A percentile compares a stretch with the other conserved stretches of the same genome.
phyloP scores from a whole-genome alignment of 2,113 vertebrate genomes.

The Propithecus coquereli region DNA sequence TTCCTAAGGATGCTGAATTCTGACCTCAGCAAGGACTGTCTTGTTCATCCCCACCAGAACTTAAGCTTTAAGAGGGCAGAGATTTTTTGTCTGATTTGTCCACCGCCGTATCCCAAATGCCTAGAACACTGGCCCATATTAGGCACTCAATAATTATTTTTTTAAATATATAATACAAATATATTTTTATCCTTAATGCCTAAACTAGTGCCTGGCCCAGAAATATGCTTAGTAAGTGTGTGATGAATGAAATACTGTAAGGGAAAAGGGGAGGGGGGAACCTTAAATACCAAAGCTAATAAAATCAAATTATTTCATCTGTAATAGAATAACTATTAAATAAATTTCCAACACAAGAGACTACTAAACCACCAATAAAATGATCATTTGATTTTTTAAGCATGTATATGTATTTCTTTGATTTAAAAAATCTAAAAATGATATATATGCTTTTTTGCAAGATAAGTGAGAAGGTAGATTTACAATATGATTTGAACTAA shows the following conservation, averaged over 20 bases:
- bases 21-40: neutral
- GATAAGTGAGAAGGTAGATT: neutral
- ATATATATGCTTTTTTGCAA: neutral
- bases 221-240: neutral
- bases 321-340: neutral
- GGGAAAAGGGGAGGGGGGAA: neutral
- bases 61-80: neutral
- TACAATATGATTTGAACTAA: neutral
- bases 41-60: neutral
- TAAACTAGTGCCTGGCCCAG: neutral
- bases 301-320: neutral
- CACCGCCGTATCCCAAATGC: neutral
- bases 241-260: neutral
- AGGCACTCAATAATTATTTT: neutral
- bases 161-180: neutral
- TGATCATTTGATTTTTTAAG: conserved; percentile 6
- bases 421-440: neutral
- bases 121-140: neutral
- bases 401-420: neutral
- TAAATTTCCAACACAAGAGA: neutral
- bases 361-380: neutral
- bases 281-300: conserved; percentile 1
- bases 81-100: neutral
- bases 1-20: conserved; percentile 8
- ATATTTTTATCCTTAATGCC: neutral